Percentiles rank a stretch among this genome's conserved stretches.
Conservation (phyloP, 2,797 vertebrate species). For the Acipenser transmontanus region DNA sequence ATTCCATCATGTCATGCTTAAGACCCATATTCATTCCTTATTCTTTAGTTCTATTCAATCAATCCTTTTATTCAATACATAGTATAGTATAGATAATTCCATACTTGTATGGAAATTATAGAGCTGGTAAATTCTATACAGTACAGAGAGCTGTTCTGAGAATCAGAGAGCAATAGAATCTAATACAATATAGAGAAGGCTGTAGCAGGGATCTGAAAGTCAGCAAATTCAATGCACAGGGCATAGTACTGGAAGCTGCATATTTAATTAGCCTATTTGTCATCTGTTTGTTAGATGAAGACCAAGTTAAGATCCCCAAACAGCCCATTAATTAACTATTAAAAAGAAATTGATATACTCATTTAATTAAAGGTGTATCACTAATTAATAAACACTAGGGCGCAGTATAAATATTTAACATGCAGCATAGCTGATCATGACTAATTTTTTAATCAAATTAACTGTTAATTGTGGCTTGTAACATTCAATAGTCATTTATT, state of each 20-base stretch:
- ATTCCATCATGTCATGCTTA: too few relatives aligned
- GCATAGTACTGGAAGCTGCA: neutral
- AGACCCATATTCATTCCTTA: too few relatives aligned
- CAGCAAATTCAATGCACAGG: neutral
- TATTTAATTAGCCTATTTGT: conserved; percentile 3
- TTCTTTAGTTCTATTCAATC: too few relatives aligned
- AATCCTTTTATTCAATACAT: too few relatives aligned
- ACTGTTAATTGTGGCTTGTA: neutral
- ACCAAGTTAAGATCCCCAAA: conserved; percentile 5
- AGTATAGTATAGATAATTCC: too few relatives aligned
- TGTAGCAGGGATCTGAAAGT: neutral
- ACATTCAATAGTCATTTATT: conserved; percentile 1
- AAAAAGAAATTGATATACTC: conserved; percentile 5
- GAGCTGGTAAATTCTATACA: too few relatives aligned
- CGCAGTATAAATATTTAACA: conserved; percentile 15
- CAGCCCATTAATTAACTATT: neutral
- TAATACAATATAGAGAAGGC: neutral
- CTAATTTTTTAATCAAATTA: neutral
- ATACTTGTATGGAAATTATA: too few relatives aligned
- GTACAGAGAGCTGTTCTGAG: neutral
- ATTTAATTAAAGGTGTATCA: conserved; percentile 19
- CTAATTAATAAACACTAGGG: conserved; percentile 14
- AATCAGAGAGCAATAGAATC: conserved; percentile 1
- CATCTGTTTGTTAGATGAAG: neutral
- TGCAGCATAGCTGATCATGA: neutral